Evolutionary conservation across 2,888 invertebrate species (phyloP), one percentile per base, ranked within the genome.

Genomic region (Sinelater perroti): DNA sequence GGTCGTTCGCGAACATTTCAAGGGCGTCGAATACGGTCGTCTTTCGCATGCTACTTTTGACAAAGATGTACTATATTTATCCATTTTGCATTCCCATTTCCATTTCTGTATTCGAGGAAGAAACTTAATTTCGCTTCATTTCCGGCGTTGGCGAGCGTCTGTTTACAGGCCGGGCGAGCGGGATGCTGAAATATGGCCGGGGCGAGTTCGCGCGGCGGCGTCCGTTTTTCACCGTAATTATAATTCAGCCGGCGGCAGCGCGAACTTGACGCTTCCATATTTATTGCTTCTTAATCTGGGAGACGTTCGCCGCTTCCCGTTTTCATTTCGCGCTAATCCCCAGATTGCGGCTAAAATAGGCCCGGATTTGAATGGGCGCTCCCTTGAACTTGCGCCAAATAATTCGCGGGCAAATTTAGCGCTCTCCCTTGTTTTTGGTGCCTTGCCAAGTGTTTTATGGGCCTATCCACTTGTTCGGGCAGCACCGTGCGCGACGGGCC

Each of bases 181-280:
- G 30, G 10, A 14, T 21, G 21, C 46, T 33, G 14, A 46, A 31
- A 46, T 33, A 46, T 46, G 31, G 21, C 21, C 31, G 33, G 30
- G 33, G 33, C 46, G 33, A 46, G 46, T 46, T 46, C 21, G 24
- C 40, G 14, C 21, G 11, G 28, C 18, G 7, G 30, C 46, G 14
- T 33, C 46, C 46, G 46, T 31, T 46, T 46, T 46, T 46, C 46
- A 46, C 30, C 46, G 31, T 46, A 46, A 46, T 46, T 46, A 46
- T 46, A 46, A 46, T 46, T 20, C 21, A 46, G 33, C 31, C 33
- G 20, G 46, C 46, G 21, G 46, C 33, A 31, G 46, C 46, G 46
- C 33, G 46, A 46, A 46, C 20, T 46, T 46, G 31, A 46, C 46
- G 46, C 31, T 46, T 46, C 11, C 46, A 33, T 46, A 46, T 46